Base-by-base conservation (phyloP, 2,797 vertebrate genomes). In the Philypnodon macrostomus region DNA sequence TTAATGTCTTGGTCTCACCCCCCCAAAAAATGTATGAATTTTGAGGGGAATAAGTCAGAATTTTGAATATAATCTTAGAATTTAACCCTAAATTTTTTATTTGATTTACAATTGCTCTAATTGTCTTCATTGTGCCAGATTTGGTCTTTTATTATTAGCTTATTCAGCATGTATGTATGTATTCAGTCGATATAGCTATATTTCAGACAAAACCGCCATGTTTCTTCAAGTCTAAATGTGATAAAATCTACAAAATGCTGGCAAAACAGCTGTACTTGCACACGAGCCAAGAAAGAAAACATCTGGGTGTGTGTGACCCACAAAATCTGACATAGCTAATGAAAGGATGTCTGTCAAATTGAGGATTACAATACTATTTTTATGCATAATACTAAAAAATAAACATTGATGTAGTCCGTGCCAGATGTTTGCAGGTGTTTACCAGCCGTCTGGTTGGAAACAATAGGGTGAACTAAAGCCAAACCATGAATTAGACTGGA, bases 401-500 rank as follows among this genome's bases (percentile, higher is more conserved):
- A 14, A 11, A 46, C 7, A 13, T 1, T 17, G 4, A 1, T 10
- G 37, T 23, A 24, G 14, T 23, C 3, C 21, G 4, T 49, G 39
- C 10, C 16, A 39, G 44, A 61, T 50, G 56, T 51, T n/a, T 46
- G 63, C 11, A 63, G 62, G 16, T 51, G 56, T 77, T 73, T 59
- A 64, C 45, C 54, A 5, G 4, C 29, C 31, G 33, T 34, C 4
- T 11, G 60, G 12, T 47, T 33, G 40, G 41, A 57, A 36, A 63
- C 47, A 66, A 49, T 8, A 29, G 39, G 34, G 44, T 40, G 46
- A 73, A 63, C 34, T 47, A 19, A 47, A 31, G 64, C 33, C 68
- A 47, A 62, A 48, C 37, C 53, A 33, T 57, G 57, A 55, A 54
- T 65, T 53, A 35, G 3, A 57, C 63, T 42, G 37, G 47, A 24